A percentile compares a stretch with the other conserved stretches of the same genome.
phyloP scores from a whole-genome alignment of 2,113 vertebrate species.

The Pelvicachromis taeniatus region DNA sequence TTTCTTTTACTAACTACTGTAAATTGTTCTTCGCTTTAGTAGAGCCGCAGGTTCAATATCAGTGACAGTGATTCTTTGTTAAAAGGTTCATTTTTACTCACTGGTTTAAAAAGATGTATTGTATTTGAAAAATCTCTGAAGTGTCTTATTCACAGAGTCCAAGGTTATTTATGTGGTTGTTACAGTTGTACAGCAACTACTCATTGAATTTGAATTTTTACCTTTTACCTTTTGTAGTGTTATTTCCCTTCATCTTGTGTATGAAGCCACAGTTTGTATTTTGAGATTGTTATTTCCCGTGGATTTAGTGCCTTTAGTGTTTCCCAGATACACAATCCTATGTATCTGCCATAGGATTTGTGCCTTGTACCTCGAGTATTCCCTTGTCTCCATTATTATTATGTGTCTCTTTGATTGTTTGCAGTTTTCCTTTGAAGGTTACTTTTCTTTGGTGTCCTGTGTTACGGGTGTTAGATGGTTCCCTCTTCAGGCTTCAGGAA shows the following conservation, averaged over 20 bases:
- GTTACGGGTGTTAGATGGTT: neutral
- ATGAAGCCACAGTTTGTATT: neutral
- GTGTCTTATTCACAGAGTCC: neutral
- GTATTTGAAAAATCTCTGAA: neutral
- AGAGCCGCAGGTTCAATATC: neutral
- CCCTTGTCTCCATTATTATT: neutral
- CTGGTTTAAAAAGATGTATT: neutral
- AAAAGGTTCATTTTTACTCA: rapidly evolving
- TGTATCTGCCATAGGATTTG: neutral
- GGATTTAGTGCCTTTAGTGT: neutral
- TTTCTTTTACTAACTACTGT: neutral
- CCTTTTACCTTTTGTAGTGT: neutral
- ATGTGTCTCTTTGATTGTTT: neutral
- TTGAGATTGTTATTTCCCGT: neutral
- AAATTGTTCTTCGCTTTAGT: neutral
- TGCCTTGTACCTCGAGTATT: neutral
- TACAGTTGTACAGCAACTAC: neutral
- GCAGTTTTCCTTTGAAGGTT: neutral
- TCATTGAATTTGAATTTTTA: neutral
- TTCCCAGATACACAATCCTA: no score
- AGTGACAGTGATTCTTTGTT: neutral
- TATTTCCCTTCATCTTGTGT: neutral
- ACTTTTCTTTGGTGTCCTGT: neutral
- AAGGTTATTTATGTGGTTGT: neutral
- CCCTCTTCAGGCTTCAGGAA: neutral